Base-by-base conservation (phyloP, 1,140 invertebrate genomes). In the Zophobas atratus region DNA sequence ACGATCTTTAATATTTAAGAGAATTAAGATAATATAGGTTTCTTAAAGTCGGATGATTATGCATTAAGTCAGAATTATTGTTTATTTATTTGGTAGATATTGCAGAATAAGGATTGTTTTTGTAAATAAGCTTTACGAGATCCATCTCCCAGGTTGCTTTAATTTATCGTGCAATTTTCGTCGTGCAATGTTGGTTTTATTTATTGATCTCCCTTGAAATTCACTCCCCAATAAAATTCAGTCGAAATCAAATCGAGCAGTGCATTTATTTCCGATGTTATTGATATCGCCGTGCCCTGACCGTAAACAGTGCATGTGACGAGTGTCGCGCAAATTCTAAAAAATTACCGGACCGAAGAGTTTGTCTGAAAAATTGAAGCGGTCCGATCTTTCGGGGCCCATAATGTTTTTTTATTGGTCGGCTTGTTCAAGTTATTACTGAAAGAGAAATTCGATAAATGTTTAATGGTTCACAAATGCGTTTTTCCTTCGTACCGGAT, bases 261-360 rank as follows among this genome's bases (percentile, higher is more conserved):
- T 76, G 78, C 83, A 82, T 84, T 81, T 76, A 83, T 83, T 82
- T 78, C 76, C 76, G 74, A 79, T 82, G 81, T 84, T 84, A 84
- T 84, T 80, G 83, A 84, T 84, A 84, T 83, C 77, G 82, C 79
- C 67, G 79, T 57, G 63, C 73, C 78, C 75, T 81, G 81, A 80
- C 82, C 77, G 76, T 83, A 83, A 83, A 83, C 82, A 81, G 80
- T 79, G 79, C 79, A 82, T 84, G 82, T 83, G 83, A 84, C 81
- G 83, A 84, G 81, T 82, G 81, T 81, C 79, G 77, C 76, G 75
- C 63, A 77, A 82, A 84, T 81, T 81, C 79, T 71, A 78, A 83
- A 84, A 84, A 84, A 82, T 81, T 79, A 78, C 80, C 76, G 75
- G 20, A 55, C 56, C 73, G 67, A 67, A 63, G 60, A 71, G 70